Evolutionary conservation across 2,888 invertebrate species (phyloP), one percentile per base, ranked within the genome.

Genomic region (Eupsilia transversa): DNA sequence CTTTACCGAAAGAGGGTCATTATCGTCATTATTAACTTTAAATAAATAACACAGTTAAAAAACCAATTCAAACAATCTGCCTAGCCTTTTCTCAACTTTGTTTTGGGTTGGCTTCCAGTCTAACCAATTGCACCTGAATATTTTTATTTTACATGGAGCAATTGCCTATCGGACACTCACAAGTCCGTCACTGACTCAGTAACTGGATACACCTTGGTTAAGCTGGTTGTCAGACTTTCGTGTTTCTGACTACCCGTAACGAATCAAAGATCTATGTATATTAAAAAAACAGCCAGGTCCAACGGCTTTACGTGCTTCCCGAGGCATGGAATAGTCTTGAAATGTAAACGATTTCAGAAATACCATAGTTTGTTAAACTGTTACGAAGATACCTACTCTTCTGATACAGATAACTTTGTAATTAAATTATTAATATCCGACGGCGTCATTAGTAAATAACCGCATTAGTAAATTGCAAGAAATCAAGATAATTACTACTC

Each of bases 401-500:
- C 23, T 35, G 35, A 14, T 35, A n/a, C n/a, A 60, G 60, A n/a
- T 38, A 46, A 14, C 30, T 46, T 46, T 14, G 20, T 14, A 5
- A 14, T 7, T 30, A 10, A 43, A 14, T 43, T 4, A 23, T 38
- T 38, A 38, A 9, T 30, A 52, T 59, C 30, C 14, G 3, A 52
- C 6, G 3, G 17, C 27, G 38, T 49, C 0, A 23, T 54, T 61
- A 30, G 6, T 46, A 41, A 61, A 49, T 7, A 38, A 43, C 35
- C 3, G 5, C n/a, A 63, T 27, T 2, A 23, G 46, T 46, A 46
- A 23, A 56, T 35, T 33, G 27, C 30, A 72, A 33, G 57, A 43
- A 67, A 52, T 10, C 9, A 30, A 46, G 43, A 17, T 49, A 57
- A 71, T 74, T 68, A 46, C 65, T 41, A 52, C 1, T 71, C 2